Evolutionary conservation across 2,888 invertebrate genomes (phyloP), one percentile per base, ranked within the genome.

Genomic region (Mythimna ferrago): DNA sequence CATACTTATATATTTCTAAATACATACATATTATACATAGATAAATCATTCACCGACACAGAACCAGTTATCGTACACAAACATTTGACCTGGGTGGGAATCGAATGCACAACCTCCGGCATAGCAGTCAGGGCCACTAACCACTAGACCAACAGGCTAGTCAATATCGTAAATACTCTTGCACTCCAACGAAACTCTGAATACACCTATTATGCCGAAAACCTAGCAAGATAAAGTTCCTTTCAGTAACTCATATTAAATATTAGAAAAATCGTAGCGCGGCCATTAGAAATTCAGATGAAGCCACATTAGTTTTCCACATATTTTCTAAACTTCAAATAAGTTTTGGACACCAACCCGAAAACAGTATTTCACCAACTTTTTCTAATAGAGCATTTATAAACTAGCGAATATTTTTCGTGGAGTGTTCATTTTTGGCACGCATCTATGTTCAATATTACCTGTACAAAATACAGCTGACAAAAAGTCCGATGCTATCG

Each of bases 401-500:
- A 14, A 32, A 16, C n/a, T 2, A 41, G 26, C 5, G 16, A 75
- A 56, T 48, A 71, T 78, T 71, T 54, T 60, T 9, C 3, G 14
- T 14, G 10, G 6, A 38, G 21, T 2, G 16, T n/a, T 10, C 6
- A 72, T 61, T 65, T 71, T 71, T 56, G 38, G 2, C 19, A 48
- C 21, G 14, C 26, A 51, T 19, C 41, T 19, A 64, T 21, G 32
- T 7, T 32, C 53, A 61, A 63, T 72, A 65, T 61, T 35, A 44
- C n/a, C 35, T 56, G 53, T 9, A 14, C 44, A 10, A 54, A 26
- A 62, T 32, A 38, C 11, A 66, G 7, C 14, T 35, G 16, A 66
- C 57, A 72, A 66, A 77, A 66, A 78, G n/a, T 72, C 35, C 41
- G 57, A 68, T 64, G 60, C 63, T 48, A 63, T 51, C 7, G 53